A percentile compares a stretch with the other conserved stretches of the same genome.
Evolutionary conservation across 2,888 invertebrate genomes (phyloP).

Genomic region (Hypsopygia costalis): DNA sequence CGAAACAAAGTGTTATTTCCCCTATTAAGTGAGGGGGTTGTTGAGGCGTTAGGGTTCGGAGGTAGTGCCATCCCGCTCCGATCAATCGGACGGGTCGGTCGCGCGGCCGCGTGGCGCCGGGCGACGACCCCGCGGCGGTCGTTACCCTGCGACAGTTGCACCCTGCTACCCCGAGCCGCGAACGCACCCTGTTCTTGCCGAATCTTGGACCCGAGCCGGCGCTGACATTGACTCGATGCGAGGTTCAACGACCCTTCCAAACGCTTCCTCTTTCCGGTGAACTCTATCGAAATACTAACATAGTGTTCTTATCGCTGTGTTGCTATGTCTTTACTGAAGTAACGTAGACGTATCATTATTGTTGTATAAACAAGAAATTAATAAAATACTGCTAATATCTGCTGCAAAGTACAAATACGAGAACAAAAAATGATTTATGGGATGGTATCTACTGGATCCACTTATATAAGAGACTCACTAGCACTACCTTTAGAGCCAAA

Average conservation of each 20-base stretch:
- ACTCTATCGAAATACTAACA: slow-evolving; percentile 41
- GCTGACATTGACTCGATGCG: slow-evolving; percentile 73
- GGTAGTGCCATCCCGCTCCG: slow-evolving; percentile 66
- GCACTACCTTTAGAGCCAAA: too few relatives aligned
- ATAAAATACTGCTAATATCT: too few relatives aligned
- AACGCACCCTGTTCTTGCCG: slow-evolving; percentile 70
- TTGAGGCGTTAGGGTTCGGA: slow-evolving; percentile 61
- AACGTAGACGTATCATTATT: too few relatives aligned
- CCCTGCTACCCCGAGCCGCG: slow-evolving; percentile 70
- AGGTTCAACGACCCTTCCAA: slow-evolving; percentile 59
- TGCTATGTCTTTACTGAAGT: slow-evolving; percentile 6
- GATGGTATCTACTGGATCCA: too few relatives aligned
- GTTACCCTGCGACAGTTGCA: slow-evolving; percentile 74
- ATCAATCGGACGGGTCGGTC: slow-evolving; percentile 72
- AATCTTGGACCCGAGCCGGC: slow-evolving; percentile 62
- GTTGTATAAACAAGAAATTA: too few relatives aligned
- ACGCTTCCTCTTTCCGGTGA: slow-evolving; percentile 64
- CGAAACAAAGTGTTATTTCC: slow-evolving; percentile 57
- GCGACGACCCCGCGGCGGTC: slow-evolving; percentile 72
- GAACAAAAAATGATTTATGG: too few relatives aligned
- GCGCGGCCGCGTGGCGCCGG: slow-evolving; percentile 74
- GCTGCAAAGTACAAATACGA: too few relatives aligned
- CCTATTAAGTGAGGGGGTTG: slow-evolving; percentile 52
- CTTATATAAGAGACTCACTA: too few relatives aligned
- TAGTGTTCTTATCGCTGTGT: slow-evolving; percentile 22